Evolutionary conservation across 2,113 vertebrate genomes (phyloP).

Genomic region (Laticauda colubrina): DNA sequence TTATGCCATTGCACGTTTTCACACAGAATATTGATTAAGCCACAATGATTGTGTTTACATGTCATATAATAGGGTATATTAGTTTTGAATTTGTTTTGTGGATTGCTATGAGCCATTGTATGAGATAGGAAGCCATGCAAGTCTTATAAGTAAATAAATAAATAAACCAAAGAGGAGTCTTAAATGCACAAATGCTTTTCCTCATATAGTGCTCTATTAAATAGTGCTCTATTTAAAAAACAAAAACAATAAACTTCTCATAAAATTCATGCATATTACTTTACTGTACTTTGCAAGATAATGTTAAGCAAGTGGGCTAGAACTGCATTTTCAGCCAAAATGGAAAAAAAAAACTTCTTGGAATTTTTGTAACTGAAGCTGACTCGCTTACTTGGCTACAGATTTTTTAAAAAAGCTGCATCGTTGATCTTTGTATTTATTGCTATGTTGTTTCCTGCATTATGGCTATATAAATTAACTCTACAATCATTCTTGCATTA

Average conservation of each 20-base stretch:
- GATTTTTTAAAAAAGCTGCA: background rate
- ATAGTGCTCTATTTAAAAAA: background rate
- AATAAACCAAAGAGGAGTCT: background rate
- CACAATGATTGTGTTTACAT: background rate
- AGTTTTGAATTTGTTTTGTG: background rate
- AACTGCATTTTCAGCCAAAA: background rate
- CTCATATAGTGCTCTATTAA: background rate
- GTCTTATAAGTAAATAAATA: background rate
- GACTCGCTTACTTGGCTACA: background rate
- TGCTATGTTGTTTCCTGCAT: background rate
- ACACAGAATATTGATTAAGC: background rate
- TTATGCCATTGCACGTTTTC: background rate
- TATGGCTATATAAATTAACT: background rate
- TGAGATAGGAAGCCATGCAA: background rate
- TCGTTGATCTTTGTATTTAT: too few species aligned
- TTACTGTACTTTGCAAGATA: constrained; percentile 1
- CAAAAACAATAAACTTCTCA: background rate
- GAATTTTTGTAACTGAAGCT: background rate
- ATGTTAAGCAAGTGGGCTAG: background rate
- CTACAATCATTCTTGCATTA: background rate
- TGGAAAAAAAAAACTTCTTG: background rate
- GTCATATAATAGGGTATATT: background rate
- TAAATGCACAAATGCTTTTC: background rate
- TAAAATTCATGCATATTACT: background rate
- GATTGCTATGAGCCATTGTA: background rate